phyloP scores from a whole-genome alignment of 2,888 invertebrate species.

The Polietes domitor region DNA sequence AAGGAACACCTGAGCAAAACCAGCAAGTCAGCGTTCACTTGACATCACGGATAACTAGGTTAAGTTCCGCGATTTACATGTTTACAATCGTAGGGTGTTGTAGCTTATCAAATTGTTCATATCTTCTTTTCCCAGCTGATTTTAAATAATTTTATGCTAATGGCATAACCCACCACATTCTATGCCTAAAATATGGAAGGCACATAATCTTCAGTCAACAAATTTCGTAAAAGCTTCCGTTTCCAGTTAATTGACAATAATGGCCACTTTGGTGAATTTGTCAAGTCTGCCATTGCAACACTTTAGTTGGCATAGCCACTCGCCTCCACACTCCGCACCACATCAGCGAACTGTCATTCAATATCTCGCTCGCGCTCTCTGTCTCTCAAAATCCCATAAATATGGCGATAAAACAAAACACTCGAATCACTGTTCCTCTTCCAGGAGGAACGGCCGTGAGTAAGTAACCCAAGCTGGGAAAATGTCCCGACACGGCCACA shows the following conservation, averaged over 20 bases:
- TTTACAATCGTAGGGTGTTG: too few species aligned
- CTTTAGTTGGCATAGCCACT: neutral
- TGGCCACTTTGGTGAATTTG: conserved; percentile 10
- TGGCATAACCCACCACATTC: neutral
- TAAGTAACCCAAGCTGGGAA: neutral
- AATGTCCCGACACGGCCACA: neutral
- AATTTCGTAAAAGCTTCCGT: conserved; percentile 7
- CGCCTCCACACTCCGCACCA: neutral
- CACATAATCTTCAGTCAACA: neutral
- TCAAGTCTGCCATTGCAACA: conserved; percentile 5
- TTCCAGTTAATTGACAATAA: conserved; percentile 24
- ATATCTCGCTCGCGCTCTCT: neutral
- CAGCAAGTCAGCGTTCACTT: too few species aligned
- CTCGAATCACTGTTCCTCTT: neutral
- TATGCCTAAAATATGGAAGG: neutral
- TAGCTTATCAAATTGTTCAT: too few species aligned
- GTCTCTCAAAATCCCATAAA: conserved; percentile 5
- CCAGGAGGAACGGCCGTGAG: neutral
- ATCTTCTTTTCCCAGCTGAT: too few species aligned
- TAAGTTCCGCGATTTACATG: too few species aligned
- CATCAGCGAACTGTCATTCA: neutral
- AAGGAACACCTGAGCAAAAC: too few species aligned
- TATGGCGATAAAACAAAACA: neutral
- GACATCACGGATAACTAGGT: too few species aligned
- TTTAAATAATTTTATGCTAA: too few species aligned